A percentile compares a stretch with the other conserved stretches of the same genome.
phyloP scores from a whole-genome alignment of 2,888 invertebrate species.

The Iphiclides podalirius region DNA sequence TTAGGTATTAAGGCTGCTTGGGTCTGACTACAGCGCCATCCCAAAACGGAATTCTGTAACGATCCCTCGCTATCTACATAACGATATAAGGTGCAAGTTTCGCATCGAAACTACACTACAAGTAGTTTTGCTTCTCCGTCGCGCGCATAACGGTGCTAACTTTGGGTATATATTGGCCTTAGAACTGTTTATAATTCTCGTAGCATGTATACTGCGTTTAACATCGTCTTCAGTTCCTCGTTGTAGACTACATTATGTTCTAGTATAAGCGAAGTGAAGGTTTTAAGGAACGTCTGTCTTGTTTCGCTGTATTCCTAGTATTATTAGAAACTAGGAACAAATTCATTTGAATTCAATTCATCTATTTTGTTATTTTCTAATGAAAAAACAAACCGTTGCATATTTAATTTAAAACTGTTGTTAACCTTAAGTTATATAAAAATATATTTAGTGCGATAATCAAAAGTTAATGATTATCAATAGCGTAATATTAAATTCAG shows the following conservation, averaged over 20 bases:
- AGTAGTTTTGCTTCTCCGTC: constrained; percentile 5
- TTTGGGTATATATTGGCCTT: constrained; percentile 4
- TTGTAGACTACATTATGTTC: background rate
- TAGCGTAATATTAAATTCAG: too few relatives aligned
- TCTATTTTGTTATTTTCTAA: too few relatives aligned
- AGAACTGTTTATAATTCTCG: constrained; percentile 6
- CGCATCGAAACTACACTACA: constrained; percentile 14
- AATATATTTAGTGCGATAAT: too few relatives aligned
- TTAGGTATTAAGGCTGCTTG: constrained; percentile 18
- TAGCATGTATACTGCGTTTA: background rate
- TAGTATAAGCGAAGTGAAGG: background rate
- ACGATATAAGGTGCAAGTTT: constrained; percentile 21
- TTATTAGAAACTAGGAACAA: too few relatives aligned
- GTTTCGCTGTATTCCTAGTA: too few relatives aligned
- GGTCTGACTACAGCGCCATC: constrained; percentile 13
- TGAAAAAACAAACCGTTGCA: too few relatives aligned
- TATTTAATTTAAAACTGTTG: too few relatives aligned
- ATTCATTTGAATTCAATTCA: too few relatives aligned
- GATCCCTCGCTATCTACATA: constrained; percentile 16
- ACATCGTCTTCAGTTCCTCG: background rate
- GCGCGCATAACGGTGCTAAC: constrained; percentile 2
- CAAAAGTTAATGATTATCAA: too few relatives aligned
- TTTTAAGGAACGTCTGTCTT: too few relatives aligned
- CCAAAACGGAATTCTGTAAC: constrained; percentile 17
- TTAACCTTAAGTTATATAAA: too few relatives aligned